Base-by-base conservation (phyloP, 2,113 vertebrate species). In the Ceyx melanurus region DNA sequence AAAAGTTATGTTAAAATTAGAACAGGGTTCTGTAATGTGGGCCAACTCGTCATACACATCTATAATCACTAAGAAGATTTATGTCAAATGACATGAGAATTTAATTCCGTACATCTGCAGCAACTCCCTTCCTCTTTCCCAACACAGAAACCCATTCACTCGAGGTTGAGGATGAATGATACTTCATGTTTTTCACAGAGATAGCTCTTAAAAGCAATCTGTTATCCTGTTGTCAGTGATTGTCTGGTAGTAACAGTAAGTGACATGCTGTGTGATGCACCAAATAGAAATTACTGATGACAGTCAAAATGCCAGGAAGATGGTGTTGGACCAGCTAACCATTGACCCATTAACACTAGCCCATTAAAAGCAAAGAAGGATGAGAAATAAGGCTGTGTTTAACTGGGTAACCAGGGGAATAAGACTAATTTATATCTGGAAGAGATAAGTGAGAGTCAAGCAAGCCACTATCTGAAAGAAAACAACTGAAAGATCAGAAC, bases 51-150 rank as follows among this genome's bases (percentile, higher is more conserved):
- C 68, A 45, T 42, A 35, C 11, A 22, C 31, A 53, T 87, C 88
- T 86, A 88, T 92, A 81, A 76, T 83, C 84, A 82, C 73, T 88
- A 68, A 92, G 60, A 76, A 62, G 94, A 95, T 89, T 90, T 90
- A 65, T 89, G 64, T 82, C 46, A 94, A 89, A 88, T 0, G 6
- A 51, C 37, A 61, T 11, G 57, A 93, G 86, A 68, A 88, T 91
- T 89, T 83, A 90, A 71, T 88, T 92, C 91, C 3, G 7, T 65
- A 21, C 54, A 51, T 91, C 74, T 87, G 46, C 65, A 89, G 18
- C 26, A 75, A 28, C 18, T 79, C 13, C 31, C 6, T 15, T 83
- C 19, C 22, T 89, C 37, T 54, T 79, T 82, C 29, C 66, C 37
- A 26, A 58, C 42, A 21, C 31, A 91, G 57, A 88, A 94, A 88